These are phyloP conservation scores for Albula goreensis DNA, from an alignment of 2,113 vertebrate species.

Conservation along the genomic window DNA sequence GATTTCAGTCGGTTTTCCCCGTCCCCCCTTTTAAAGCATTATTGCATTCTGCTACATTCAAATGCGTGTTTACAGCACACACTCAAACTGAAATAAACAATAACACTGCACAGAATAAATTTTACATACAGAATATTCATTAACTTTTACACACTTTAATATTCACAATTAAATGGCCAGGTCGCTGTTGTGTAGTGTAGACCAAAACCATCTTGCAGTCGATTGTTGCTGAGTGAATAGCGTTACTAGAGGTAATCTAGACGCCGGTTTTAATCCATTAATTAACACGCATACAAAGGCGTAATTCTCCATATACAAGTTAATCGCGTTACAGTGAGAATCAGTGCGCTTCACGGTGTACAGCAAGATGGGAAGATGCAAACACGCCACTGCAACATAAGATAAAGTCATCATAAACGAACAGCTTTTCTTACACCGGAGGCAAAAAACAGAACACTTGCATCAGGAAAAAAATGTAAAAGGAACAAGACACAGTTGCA, in stretches of 20 bases:
- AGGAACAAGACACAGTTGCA: conserved; percentile 17
- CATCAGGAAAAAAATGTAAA: conserved; percentile 9
- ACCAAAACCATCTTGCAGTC: conserved; percentile 15
- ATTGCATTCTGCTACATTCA: background rate
- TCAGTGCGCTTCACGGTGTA: background rate
- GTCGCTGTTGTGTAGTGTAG: background rate
- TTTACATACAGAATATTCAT: background rate
- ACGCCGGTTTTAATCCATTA: background rate
- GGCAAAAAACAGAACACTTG: background rate
- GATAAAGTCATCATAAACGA: background rate
- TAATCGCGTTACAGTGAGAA: conserved; percentile 3
- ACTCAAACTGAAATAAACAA: background rate
- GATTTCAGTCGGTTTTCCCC: background rate
- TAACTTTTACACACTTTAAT: conserved; percentile 9
- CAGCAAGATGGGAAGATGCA: background rate
- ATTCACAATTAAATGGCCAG: background rate
- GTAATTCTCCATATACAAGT: conserved; percentile 11
- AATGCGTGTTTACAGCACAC: background rate
- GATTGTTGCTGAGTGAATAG: conserved; percentile 2
- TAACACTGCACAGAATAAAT: background rate
- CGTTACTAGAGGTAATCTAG: background rate
- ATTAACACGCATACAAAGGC: conserved; percentile 1
- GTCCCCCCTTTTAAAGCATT: background rate
- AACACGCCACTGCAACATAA: background rate
- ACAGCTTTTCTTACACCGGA: background rate